Percentiles rank a stretch among this genome's conserved stretches.
Evolutionary conservation across 2,113 vertebrate species (phyloP).

Genomic region (Mesitornis unicolor): DNA sequence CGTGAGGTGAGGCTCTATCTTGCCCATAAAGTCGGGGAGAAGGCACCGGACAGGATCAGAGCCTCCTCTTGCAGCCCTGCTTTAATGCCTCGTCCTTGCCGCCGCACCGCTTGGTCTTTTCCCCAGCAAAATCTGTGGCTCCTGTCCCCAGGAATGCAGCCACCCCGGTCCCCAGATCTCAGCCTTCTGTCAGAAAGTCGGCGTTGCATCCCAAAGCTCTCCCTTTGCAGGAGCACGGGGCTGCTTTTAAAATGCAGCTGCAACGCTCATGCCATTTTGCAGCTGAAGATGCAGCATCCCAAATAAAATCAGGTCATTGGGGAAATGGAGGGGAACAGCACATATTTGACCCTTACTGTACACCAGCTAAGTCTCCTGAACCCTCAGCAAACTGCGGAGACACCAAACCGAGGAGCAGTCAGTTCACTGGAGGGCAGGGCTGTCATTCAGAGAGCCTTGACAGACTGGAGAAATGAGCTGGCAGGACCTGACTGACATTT

Average conservation of each 20-base stretch:
- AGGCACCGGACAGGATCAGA: neutral
- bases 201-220: too few species aligned
- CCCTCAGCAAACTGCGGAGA: neutral
- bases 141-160: neutral
- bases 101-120: neutral
- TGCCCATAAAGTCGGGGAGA: rapidly evolving
- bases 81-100: rapidly evolving
- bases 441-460: neutral
- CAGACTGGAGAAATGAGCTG: neutral
- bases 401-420: neutral
- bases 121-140: neutral
- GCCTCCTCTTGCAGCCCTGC: neutral
- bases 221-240: neutral
- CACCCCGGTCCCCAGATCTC: neutral
- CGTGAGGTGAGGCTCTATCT: neutral
- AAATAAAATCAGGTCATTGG: neutral
- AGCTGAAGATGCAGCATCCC: neutral
- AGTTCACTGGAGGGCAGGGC: neutral
- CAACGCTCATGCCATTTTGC: rapidly evolving
- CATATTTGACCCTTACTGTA: neutral
- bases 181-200: rapidly evolving
- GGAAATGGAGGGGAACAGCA: neutral
- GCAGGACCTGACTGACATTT: neutral
- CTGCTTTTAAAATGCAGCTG: neutral
- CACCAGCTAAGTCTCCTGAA: neutral